These are phyloP conservation scores for Microcebus ravelobensis DNA, from an alignment of 2,113 vertebrate genomes.

Conservation along the genomic window DNA sequence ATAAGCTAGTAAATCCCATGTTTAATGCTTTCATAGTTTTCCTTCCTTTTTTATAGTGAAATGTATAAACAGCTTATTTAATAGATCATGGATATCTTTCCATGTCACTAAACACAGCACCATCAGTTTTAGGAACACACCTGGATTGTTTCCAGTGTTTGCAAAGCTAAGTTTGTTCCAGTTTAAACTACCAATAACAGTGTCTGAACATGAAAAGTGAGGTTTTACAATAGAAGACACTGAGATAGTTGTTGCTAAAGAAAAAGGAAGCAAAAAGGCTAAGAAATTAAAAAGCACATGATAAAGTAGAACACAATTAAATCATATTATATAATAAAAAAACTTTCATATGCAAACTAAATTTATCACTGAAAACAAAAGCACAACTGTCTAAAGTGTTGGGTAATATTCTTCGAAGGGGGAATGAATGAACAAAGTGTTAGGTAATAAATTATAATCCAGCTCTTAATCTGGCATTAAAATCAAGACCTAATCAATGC, in stretches of 20 bases:
- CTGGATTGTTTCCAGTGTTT: background rate
- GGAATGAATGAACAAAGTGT: background rate
- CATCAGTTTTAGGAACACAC: background rate
- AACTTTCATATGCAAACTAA: background rate
- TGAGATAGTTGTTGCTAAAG: background rate
- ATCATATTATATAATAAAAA: background rate
- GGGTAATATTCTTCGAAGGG: background rate
- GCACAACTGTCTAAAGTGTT: background rate
- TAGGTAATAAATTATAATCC: background rate
- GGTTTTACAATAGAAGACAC: constrained; percentile 36
- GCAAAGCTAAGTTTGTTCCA: background rate
- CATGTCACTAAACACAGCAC: background rate
- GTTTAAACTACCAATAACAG: background rate
- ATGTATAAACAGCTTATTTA: background rate
- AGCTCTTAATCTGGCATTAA: background rate
- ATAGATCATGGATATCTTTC: background rate
- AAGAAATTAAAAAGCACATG: background rate
- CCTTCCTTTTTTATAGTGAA: background rate
- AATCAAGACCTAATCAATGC: background rate
- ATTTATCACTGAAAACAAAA: background rate
- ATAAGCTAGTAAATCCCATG: background rate
- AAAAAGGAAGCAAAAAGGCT: background rate
- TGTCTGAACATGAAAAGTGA: background rate
- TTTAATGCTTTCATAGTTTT: background rate
- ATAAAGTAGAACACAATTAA: background rate